Evolutionary conservation across 2,797 vertebrate genomes (phyloP), one percentile per base, ranked within the genome.

Genomic region (Heteromormyrus szaboi): DNA sequence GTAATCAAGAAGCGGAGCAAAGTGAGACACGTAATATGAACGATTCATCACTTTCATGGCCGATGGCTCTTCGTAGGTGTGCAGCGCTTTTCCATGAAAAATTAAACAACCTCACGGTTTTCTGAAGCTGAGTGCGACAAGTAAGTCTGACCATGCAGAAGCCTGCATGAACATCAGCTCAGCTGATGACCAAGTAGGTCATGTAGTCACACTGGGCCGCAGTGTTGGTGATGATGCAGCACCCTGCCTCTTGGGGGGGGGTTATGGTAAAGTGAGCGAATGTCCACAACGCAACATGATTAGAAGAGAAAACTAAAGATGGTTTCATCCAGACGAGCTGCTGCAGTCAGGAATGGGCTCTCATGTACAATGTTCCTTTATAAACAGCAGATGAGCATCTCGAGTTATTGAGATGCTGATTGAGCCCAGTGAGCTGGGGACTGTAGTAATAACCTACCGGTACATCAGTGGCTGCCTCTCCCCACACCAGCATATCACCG

Each of bases 361-460:
- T 68, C 17, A 33, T n/a, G 17, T 46, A 8, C 76, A 59, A 14
- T 37, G 19, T 68, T 29, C 56, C 51, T 51, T 84, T 19, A 19
- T 46, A 85, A 56, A 25, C 59, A 83, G 37, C 11, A 8, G 19
- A 62, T 22, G 14, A 48, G 29, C 51, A 59, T 33, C 2, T 25
- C 76, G 12, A 29, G 88, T 88, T 89, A 91, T 91, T 87, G 89
- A 62, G 29, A 83, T 44, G 84, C 53, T 86, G 68, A 88, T 89
- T 88, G 87, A 81, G 90, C 22, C 50, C 25, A 54, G 51, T 37
- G 85, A 86, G 51, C 29, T 54, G 51, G 29, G 85, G 6, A 37
- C 50, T 2, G 1, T 2, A 29, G 25, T 59, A 86, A 86, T 56
- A 85, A 54, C 48, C 12, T 51, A 14, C 88, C 54, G 85, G 48